Conservation (phyloP, 2,797 vertebrate genomes). For the Scleropages formosus region DNA sequence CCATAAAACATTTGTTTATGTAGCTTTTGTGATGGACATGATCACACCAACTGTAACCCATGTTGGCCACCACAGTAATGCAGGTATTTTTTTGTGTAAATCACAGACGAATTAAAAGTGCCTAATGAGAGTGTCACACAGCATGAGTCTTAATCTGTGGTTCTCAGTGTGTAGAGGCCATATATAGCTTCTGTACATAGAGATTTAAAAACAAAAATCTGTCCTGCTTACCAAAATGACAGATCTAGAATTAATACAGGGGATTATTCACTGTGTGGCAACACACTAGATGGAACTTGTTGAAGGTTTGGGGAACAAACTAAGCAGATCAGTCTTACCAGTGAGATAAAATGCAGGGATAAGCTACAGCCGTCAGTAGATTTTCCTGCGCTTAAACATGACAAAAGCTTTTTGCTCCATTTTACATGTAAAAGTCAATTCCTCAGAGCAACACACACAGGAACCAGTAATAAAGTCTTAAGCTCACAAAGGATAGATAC, state of each 20-base stretch:
- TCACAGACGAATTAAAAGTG: too few relatives aligned
- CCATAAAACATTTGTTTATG: background rate
- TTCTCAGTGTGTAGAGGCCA: background rate
- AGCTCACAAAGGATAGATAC: background rate
- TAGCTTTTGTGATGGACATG: background rate
- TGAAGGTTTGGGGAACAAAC: background rate
- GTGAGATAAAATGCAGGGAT: background rate
- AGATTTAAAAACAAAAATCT: conserved; percentile 6
- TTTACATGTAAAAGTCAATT: conserved; percentile 16
- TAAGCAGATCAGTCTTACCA: conserved; percentile 8
- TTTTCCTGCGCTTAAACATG: conserved; percentile 13
- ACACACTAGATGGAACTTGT: background rate
- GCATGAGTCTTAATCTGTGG: too few relatives aligned
- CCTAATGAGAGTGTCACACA: too few relatives aligned
- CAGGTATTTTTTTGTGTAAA: background rate
- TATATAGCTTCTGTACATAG: background rate
- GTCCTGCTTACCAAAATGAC: background rate
- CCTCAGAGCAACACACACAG: conserved; percentile 11
- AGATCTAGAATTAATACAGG: background rate
- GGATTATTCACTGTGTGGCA: background rate
- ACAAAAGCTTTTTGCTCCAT: background rate
- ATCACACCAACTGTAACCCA: background rate
- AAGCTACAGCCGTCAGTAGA: background rate
- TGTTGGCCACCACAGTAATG: background rate
- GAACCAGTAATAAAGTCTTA: background rate